phyloP scores from a whole-genome alignment of 2,888 invertebrate species.

The Phengaris alcon region DNA sequence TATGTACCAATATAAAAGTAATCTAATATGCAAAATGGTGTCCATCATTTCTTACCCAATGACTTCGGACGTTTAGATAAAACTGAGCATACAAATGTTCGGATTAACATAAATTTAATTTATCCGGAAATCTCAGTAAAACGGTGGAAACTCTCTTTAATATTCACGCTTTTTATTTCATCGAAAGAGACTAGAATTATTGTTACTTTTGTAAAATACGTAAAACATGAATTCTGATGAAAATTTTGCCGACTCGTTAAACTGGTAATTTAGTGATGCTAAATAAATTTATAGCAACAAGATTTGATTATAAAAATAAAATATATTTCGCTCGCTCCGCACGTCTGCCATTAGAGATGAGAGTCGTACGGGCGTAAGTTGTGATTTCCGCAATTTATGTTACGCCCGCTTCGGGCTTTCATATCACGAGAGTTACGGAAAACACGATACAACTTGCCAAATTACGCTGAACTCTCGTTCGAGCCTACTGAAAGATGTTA shows the following conservation, averaged over 20 bases:
- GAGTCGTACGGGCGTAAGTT: not conserved
- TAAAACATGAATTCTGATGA: not conserved
- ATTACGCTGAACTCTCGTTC: not conserved
- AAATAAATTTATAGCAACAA: too few species aligned
- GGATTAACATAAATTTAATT: slow-evolving; percentile 26
- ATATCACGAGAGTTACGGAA: not conserved
- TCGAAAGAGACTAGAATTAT: slow-evolving; percentile 12
- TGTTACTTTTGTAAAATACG: not conserved
- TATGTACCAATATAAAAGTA: not conserved
- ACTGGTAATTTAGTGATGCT: too few species aligned
- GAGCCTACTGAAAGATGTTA: not conserved
- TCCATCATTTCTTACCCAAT: slow-evolving; percentile 23
- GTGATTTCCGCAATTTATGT: slow-evolving; percentile 8
- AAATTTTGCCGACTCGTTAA: too few species aligned
- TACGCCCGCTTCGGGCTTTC: not conserved
- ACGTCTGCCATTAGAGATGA: not conserved
- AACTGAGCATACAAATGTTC: slow-evolving; percentile 24
- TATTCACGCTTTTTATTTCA: slow-evolving; percentile 19
- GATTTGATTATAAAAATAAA: not conserved
- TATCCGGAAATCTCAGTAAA: slow-evolving; percentile 21
- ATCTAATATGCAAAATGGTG: not conserved
- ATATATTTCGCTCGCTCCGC: not conserved
- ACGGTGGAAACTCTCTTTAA: slow-evolving; percentile 4
- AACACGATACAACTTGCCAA: not conserved
- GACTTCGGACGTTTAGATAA: slow-evolving; percentile 20